Conservation (phyloP, 30 jellyfish, hydroid and myxozoan species). For the Hydractinia symbiolongicarpus region DNA sequence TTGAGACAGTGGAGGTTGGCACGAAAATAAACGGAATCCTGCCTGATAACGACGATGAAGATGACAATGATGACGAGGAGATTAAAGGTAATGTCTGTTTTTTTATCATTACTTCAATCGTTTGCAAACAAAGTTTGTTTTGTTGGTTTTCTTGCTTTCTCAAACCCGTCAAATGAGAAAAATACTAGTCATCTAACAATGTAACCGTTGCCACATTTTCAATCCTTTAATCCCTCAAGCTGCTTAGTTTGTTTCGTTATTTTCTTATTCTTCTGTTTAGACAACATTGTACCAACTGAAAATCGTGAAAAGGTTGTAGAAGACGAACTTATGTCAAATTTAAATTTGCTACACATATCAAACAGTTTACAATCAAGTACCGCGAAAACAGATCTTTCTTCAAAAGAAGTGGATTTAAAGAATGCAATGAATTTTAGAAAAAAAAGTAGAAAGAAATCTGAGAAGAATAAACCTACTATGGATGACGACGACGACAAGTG, state of each 20-base stretch:
- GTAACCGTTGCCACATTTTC: background rate
- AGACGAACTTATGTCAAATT: background rate
- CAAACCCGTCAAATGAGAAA: too few species aligned
- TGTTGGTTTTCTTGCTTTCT: too few species aligned
- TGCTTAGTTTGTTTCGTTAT: background rate
- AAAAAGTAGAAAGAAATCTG: conserved; percentile 13
- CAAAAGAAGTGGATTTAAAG: too few species aligned
- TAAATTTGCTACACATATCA: background rate
- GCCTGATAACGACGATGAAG: conserved; percentile 58
- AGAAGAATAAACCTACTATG: background rate
- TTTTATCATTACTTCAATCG: too few species aligned
- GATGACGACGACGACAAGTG: background rate
- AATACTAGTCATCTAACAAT: too few species aligned
- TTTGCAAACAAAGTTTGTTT: too few species aligned
- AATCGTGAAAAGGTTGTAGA: conserved; percentile 30
- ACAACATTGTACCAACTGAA: conserved; percentile 31
- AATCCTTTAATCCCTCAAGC: background rate
- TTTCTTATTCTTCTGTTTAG: background rate
- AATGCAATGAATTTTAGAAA: background rate
- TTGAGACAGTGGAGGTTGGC: conserved; percentile 40
- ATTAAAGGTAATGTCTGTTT: conserved; percentile 38
- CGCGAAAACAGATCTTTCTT: too few species aligned
- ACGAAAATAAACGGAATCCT: conserved; percentile 28
- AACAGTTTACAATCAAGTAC: too few species aligned
- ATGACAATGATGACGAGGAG: conserved; percentile 92